Conservation (phyloP, 2,797 vertebrate genomes). For the Silurus aristotelis region DNA sequence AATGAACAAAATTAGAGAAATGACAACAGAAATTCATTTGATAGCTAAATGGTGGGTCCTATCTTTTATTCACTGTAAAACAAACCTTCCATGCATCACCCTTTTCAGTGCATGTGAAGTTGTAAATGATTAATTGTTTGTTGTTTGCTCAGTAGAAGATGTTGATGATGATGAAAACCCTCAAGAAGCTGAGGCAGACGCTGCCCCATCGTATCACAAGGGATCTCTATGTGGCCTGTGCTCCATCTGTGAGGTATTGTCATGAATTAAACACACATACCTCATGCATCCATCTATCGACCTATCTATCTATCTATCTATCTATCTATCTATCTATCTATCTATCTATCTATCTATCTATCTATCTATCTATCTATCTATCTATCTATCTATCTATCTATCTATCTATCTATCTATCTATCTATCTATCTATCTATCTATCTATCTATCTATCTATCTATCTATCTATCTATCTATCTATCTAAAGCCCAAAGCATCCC, state of each 20-base stretch:
- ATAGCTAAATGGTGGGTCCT: background rate
- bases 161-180: slow-evolving; percentile 20
- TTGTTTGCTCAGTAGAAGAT: slow-evolving; percentile 48
- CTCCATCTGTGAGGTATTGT: slow-evolving; percentile 71
- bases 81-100: background rate
- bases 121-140: background rate
- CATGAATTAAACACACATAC: background rate
- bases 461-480: no score
- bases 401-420: background rate
- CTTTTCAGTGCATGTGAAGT: background rate
- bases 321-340: background rate
- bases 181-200: slow-evolving; percentile 2
- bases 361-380: background rate
- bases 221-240: slow-evolving; percentile 73
- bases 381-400: background rate
- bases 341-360: background rate
- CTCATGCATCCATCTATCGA: no score
- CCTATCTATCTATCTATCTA: no score
- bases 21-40: background rate
- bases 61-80: background rate
- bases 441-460: background rate
- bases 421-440: background rate
- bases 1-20: background rate
- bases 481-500: background rate
- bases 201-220: slow-evolving; percentile 57